Base-by-base conservation (phyloP, 2,888 invertebrate genomes). In the Athetis lepigone region DNA sequence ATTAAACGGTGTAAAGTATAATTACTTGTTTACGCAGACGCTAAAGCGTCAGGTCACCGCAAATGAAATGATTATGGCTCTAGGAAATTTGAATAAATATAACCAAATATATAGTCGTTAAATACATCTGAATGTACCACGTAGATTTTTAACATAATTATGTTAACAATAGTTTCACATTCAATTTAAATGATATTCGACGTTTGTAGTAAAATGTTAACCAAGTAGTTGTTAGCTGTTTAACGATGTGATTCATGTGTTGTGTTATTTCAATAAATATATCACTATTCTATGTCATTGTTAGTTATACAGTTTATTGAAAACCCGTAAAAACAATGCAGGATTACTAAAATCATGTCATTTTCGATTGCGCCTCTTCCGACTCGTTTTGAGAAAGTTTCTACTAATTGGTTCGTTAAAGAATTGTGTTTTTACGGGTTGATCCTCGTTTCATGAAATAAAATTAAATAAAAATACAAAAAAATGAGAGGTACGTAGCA, bases 401-500 rank as follows among this genome's bases (percentile, higher is more conserved):
- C n/a, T 36, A 16, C 18, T 8, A 52, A 19, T 57, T 39, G 9
- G 43, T 52, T 47, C 21, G 6, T 45, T 39, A 21, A 33, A 50
- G 36, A 39, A 23, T 68, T 58, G 52, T 76, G 71, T 76, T 75
- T 77, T 72, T 78, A 56, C 69, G 65, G 77, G 75, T 77, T 68
- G 25, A 27, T 42, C 27, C 51, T 59, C 33, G 55, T 59, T 69
- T 59, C 57, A 59, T 46, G 47, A 45, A 43, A 63, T 42, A 39
- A 51, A 70, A 64, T 37, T 29, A 18, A n/a, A 36, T 52, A 42
- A 23, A 59, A 42, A 52, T 19, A 40, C 13, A 36, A 54, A 55
- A 65, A 59, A 61, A 56, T 75, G 83, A 86, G 86, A 88, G 84
- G 87, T 84, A 81, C 79, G 90, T 91, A 88, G 91, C 91, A 92